Evolutionary conservation across 2,888 invertebrate species (phyloP).

Genomic region (Leucozona laternaria): DNA sequence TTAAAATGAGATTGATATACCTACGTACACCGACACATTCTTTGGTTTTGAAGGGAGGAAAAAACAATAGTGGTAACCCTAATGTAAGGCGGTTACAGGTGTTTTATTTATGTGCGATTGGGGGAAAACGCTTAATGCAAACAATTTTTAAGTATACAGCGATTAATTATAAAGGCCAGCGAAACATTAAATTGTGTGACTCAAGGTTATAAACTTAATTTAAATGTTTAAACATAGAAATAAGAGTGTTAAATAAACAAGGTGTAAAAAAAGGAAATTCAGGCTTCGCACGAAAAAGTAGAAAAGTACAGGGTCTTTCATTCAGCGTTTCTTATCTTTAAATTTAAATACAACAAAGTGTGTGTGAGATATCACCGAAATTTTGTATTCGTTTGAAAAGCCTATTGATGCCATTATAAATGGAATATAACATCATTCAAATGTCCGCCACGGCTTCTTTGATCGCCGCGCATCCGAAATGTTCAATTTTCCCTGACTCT

Average conservation of each 20-base stretch:
- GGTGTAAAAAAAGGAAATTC: not conserved
- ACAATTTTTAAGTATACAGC: not conserved
- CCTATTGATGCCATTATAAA: too few species aligned
- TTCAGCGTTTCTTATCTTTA: too few species aligned
- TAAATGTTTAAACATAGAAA: not conserved
- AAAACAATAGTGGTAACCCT: not conserved
- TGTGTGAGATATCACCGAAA: too few species aligned
- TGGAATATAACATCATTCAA: too few species aligned
- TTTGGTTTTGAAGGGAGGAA: not conserved
- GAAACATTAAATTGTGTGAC: not conserved
- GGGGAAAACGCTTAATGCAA: not conserved
- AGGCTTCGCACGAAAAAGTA: not conserved
- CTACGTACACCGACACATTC: too few species aligned
- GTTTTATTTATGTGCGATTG: not conserved
- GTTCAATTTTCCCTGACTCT: too few species aligned
- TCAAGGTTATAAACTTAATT: conserved; percentile 10
- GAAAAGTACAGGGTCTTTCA: too few species aligned
- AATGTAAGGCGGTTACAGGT: not conserved
- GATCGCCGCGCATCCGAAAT: too few species aligned
- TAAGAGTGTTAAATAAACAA: not conserved
- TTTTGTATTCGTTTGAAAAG: too few species aligned
- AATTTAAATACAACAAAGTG: too few species aligned
- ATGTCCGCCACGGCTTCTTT: too few species aligned
- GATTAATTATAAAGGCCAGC: not conserved
- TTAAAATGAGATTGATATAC: too few species aligned